phyloP scores from a whole-genome alignment of 2,888 invertebrate genomes.

The Hydriomena furcata region DNA sequence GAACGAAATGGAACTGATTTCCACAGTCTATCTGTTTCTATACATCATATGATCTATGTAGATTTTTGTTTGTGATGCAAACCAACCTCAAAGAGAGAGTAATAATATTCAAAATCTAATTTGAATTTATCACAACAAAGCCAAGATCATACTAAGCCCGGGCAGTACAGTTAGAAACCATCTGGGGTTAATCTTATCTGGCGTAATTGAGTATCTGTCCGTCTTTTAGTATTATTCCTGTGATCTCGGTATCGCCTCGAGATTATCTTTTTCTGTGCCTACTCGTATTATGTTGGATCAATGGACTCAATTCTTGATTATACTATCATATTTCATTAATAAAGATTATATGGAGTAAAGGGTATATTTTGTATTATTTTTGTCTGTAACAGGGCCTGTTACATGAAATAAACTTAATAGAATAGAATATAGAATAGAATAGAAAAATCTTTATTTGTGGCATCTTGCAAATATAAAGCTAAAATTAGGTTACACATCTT shows the following conservation, averaged over 20 bases:
- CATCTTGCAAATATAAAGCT: too few species aligned
- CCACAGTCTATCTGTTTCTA: too few species aligned
- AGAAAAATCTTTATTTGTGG: too few species aligned
- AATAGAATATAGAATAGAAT: too few species aligned
- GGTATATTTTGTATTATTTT: too few species aligned
- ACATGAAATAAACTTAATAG: too few species aligned
- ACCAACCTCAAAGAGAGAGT: background rate
- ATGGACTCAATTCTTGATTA: conserved; percentile 13
- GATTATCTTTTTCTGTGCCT: conserved; percentile 32
- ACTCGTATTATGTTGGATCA: conserved; percentile 25
- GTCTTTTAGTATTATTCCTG: conserved; percentile 29
- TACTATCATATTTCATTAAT: too few species aligned
- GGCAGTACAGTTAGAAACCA: conserved; percentile 25
- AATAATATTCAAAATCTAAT: conserved; percentile 18
- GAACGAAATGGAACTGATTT: too few species aligned
- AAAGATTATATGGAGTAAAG: too few species aligned
- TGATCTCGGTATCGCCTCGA: conserved; percentile 29
- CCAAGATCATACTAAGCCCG: conserved; percentile 10
- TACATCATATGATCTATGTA: too few species aligned
- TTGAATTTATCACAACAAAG: conserved; percentile 16
- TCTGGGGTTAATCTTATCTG: conserved; percentile 33
- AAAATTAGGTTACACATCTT: too few species aligned
- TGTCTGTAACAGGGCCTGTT: too few species aligned
- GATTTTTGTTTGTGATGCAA: background rate
- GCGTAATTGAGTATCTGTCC: conserved; percentile 29